Base-by-base conservation (phyloP, 2,797 vertebrate species). In the Macroramphosus scolopax region DNA sequence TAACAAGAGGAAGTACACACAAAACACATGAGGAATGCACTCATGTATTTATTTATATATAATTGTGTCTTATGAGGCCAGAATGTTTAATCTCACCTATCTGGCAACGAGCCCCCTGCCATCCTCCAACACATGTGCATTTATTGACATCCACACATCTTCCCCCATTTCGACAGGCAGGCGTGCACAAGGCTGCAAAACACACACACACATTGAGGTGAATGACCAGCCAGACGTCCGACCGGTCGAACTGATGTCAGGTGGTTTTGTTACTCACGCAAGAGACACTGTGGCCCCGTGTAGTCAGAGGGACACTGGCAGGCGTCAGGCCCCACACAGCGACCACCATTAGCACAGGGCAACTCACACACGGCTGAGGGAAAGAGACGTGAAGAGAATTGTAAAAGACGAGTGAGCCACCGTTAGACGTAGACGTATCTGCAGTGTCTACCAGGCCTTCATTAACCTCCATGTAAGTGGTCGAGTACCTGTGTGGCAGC, bases 401-500 rank as follows among this genome's bases (percentile, higher is more conserved):
- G 2, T 2, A n/a, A 39, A 13, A 29, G 2, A 26, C 8, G 8
- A 22, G 20, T 22, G 20, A 22, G 20, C 6, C 6, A 3, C 20
- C 3, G 20, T n/a, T n/a, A n/a, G n/a, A n/a, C n/a, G n/a, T n/a
- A n/a, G n/a, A n/a, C n/a, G n/a, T n/a, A n/a, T n/a, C n/a, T n/a
- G n/a, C n/a, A n/a, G n/a, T n/a, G n/a, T n/a, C n/a, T n/a, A n/a
- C n/a, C n/a, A n/a, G n/a, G n/a, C n/a, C n/a, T n/a, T n/a, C n/a
- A n/a, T n/a, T n/a, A n/a, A n/a, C n/a, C n/a, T n/a, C n/a, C n/a
- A n/a, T n/a, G n/a, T n/a, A n/a, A n/a, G n/a, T n/a, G n/a, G n/a
- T n/a, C n/a, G n/a, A n/a, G n/a, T n/a, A 92, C 91, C 91, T 83
- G 89, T 88, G 70, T 91, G 91, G 49, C 91, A 92, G 59, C 90